These are phyloP conservation scores for Orycteropus afer DNA, from an alignment of 2,113 vertebrate species.

Conservation along the genomic window DNA sequence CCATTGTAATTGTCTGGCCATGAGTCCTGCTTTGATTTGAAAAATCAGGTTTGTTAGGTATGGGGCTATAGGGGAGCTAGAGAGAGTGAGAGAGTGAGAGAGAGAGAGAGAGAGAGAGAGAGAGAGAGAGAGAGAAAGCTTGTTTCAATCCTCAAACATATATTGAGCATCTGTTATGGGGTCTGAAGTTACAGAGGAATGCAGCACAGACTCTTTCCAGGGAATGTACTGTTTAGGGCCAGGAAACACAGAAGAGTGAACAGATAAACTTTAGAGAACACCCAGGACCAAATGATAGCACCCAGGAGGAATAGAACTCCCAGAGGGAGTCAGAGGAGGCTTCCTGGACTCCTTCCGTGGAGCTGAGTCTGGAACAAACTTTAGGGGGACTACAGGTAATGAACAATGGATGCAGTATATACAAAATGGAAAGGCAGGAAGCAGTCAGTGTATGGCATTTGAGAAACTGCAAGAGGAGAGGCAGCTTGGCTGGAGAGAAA, in stretches of 20 bases:
- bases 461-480: not conserved
- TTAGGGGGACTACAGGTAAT: not conserved
- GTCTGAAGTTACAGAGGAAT: not conserved
- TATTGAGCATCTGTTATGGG: not conserved
- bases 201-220: not conserved
- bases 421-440: not conserved
- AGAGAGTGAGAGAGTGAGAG: too few relatives aligned
- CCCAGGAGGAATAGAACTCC: not conserved
- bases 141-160: not conserved
- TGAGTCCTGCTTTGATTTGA: not conserved
- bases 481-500: not conserved
- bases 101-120: not conserved
- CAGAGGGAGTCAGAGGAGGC: not conserved
- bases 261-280: not conserved
- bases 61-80: not conserved
- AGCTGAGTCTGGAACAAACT: not conserved
- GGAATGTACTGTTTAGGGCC: not conserved
- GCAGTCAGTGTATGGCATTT: not conserved
- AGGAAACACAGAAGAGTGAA: not conserved
- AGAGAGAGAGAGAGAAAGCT: not conserved
- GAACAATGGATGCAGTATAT: not conserved
- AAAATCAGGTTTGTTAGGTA: conserved; percentile 16
- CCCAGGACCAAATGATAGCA: not conserved
- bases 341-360: not conserved
- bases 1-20: not conserved